Conservation (phyloP, 2,113 vertebrate species). For the Psilopsiagon aurifrons region DNA sequence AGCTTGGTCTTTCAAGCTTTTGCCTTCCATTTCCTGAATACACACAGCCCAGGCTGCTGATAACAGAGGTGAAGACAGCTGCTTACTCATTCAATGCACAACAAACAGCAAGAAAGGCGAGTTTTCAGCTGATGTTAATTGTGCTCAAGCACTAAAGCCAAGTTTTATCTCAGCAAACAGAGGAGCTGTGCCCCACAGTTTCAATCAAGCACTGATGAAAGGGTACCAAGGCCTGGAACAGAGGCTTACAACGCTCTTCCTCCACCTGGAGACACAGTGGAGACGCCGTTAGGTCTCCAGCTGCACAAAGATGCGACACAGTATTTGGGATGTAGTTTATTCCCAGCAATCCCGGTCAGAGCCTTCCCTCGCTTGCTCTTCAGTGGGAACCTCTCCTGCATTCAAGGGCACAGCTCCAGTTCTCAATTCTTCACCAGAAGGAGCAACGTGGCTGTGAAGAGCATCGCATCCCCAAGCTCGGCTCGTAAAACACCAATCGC, state of each 20-base stretch:
- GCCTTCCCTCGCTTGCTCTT: neutral
- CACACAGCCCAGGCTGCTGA: slow-evolving; percentile 23
- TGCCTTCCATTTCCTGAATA: neutral
- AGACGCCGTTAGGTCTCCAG: neutral
- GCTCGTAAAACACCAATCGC: neutral
- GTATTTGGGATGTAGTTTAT: neutral
- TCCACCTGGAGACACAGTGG: neutral
- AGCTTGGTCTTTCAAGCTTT: neutral
- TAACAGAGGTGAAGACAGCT: slow-evolving; percentile 64
- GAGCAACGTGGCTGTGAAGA: neutral
- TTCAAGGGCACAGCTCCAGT: neutral
- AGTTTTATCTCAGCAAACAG: slow-evolving; percentile 68
- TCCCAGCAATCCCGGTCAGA: neutral
- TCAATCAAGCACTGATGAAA: slow-evolving; percentile 64
- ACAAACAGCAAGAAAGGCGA: slow-evolving; percentile 23
- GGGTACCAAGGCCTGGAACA: neutral
- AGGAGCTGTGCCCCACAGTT: neutral
- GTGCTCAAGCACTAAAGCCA: slow-evolving; percentile 43
- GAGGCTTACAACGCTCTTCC: neutral
- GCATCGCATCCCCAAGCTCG: rapidly evolving
- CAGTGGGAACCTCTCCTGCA: neutral
- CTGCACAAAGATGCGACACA: neutral
- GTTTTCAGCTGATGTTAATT: slow-evolving; percentile 62
- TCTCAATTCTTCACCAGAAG: neutral
- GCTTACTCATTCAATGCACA: slow-evolving; percentile 67